phyloP scores from a whole-genome alignment of 2,888 invertebrate species.

The Oxycera nigricornis region DNA sequence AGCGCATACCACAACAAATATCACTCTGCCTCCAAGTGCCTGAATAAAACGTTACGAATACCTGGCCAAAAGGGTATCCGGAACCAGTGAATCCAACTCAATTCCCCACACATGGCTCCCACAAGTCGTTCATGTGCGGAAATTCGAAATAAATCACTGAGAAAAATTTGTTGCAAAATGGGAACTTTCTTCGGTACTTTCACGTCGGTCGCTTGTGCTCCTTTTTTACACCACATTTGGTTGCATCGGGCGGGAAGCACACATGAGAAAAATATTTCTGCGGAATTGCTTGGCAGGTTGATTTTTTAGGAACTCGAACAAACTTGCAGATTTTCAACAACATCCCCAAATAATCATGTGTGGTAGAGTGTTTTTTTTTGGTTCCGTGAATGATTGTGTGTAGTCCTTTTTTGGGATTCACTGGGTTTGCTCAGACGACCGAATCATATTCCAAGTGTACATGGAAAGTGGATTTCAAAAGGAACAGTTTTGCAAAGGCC shows the following conservation, averaged over 20 bases:
- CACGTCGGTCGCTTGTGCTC: not conserved
- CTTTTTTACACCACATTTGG: not conserved
- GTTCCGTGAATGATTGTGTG: too few species aligned
- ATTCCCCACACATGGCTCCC: not conserved
- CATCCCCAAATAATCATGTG: not conserved
- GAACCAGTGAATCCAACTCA: too few species aligned
- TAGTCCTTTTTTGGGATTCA: too few species aligned
- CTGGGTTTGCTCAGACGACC: too few species aligned
- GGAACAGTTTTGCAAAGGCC: too few species aligned
- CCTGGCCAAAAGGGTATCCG: too few species aligned
- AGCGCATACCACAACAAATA: too few species aligned
- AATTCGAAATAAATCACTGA: slow-evolving; percentile 42
- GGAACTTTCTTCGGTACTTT: slow-evolving; percentile 38
- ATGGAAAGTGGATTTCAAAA: too few species aligned
- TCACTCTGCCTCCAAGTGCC: too few species aligned
- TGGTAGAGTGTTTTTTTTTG: too few species aligned
- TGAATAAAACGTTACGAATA: too few species aligned
- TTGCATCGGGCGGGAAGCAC: not conserved
- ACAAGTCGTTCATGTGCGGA: slow-evolving; percentile 15
- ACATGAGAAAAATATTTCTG: not conserved
- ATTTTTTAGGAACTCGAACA: not conserved
- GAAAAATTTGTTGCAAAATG: slow-evolving; percentile 42
- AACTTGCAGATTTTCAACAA: slow-evolving; percentile 19
- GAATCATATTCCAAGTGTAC: too few species aligned
- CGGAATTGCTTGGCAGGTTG: not conserved